phyloP scores from a whole-genome alignment of 53 echinoderm and acorn worm species.

The Antedon mediterranea region DNA sequence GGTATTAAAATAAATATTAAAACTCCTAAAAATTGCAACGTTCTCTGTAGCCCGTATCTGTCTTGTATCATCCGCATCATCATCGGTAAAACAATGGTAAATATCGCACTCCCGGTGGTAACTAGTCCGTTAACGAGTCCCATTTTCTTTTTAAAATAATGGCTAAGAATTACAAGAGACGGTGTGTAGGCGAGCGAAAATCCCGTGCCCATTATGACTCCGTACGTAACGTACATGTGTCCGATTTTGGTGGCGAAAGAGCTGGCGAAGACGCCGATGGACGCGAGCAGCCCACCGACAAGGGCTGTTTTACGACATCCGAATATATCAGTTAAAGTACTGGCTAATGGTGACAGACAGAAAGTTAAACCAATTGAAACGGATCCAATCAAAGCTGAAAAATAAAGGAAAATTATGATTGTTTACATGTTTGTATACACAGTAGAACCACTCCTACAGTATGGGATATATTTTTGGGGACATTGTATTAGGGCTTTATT shows the following conservation, averaged over 20 bases:
- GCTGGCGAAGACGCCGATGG: slow-evolving; percentile 47
- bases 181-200: slow-evolving; percentile 83
- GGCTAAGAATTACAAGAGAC: slow-evolving; percentile 57
- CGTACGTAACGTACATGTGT: slow-evolving; percentile 73
- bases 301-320: slow-evolving; percentile 63
- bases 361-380: slow-evolving; percentile 76
- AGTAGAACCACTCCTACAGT: no score
- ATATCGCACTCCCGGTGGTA: slow-evolving; percentile 74
- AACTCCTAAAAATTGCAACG: slow-evolving; percentile 34
- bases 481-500: no score
- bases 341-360: slow-evolving; percentile 71
- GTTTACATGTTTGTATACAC: no score
- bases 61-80: slow-evolving; percentile 29
- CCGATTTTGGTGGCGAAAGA: slow-evolving; percentile 64
- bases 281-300: slow-evolving; percentile 55
- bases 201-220: slow-evolving; percentile 42
- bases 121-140: slow-evolving; percentile 87
- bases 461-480: no score
- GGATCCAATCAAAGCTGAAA: slow-evolving; percentile 68
- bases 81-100: slow-evolving; percentile 76
- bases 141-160: slow-evolving; percentile 73
- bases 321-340: slow-evolving; percentile 62
- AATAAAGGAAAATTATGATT: slow-evolving; percentile 1
- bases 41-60: slow-evolving; percentile 32
- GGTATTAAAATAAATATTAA: slow-evolving; percentile 43